Conservation (phyloP, 2,888 invertebrate species). For the Toxonevra muliebris region DNA sequence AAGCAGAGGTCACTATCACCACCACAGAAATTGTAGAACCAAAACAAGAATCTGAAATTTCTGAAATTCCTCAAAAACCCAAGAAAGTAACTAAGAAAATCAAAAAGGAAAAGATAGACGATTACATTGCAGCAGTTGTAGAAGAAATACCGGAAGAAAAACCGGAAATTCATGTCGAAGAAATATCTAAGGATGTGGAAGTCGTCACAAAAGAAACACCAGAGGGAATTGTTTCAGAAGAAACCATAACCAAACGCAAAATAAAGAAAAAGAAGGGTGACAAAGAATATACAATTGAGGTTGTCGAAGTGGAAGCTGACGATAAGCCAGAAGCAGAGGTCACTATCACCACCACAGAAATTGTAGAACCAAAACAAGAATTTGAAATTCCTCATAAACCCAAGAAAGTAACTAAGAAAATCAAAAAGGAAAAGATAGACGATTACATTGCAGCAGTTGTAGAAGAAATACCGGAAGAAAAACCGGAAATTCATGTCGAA, state of each 20-base stretch:
- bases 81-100: constrained; percentile 49
- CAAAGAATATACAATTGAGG: constrained; percentile 47
- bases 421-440: constrained; percentile 59
- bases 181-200: constrained; percentile 9
- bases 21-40: constrained; percentile 54
- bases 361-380: constrained; percentile 43
- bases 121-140: constrained; percentile 55
- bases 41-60: constrained; percentile 37
- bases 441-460: constrained; percentile 61
- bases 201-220: constrained; percentile 7
- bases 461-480: constrained; percentile 54
- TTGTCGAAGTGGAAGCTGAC: constrained; percentile 56
- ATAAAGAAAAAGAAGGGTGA: constrained; percentile 34
- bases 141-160: constrained; percentile 52
- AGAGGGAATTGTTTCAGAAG: constrained; percentile 16
- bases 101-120: constrained; percentile 51
- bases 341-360: constrained; percentile 32
- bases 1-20: constrained; percentile 63
- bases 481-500: constrained; percentile 35
- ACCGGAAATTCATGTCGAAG: constrained; percentile 27
- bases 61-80: constrained; percentile 52
- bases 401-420: constrained; percentile 58
- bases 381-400: constrained; percentile 61
- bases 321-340: constrained; percentile 55
- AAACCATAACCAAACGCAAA: constrained; percentile 30